Conservation (phyloP, 37 sponge, comb jelly and placozoan genomes). For the Chondrilla cf. caribensis region DNA sequence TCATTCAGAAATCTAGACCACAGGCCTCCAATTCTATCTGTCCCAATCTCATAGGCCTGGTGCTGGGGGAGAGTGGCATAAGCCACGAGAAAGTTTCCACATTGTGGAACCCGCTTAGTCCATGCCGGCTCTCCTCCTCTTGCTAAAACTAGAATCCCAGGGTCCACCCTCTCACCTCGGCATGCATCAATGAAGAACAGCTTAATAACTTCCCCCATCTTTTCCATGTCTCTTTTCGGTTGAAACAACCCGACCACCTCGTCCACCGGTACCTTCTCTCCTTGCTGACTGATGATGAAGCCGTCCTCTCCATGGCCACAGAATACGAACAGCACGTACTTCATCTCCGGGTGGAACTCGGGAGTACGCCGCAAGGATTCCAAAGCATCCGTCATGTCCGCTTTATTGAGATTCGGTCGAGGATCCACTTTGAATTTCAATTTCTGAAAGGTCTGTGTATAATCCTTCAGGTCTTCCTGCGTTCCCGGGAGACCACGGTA, state of each 20-base stretch:
- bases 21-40: no score
- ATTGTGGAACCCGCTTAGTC: neutral
- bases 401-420: neutral
- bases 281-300: constrained; percentile 22
- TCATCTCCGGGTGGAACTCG: neutral
- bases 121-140: constrained; percentile 11
- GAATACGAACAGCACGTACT: constrained; percentile 32
- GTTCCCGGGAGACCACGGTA: constrained; percentile 1
- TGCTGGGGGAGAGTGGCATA: no score
- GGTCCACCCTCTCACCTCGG: constrained; percentile 12
- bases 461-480: neutral
- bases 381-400: neutral
- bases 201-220: constrained; percentile 26
- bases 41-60: no score
- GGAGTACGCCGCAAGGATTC: neutral
- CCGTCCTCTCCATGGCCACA: constrained; percentile 35
- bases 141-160: neutral
- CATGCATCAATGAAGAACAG: constrained; percentile 64
- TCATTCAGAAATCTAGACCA: no score
- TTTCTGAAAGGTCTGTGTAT: neutral
- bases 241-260: constrained; percentile 19
- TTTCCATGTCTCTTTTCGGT: neutral
- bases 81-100: no score
- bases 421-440: neutral
- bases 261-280: neutral